These are phyloP conservation scores for Oikopleura dioica DNA, from an alignment of 23 tunicate species.

Conservation along the genomic window DNA sequence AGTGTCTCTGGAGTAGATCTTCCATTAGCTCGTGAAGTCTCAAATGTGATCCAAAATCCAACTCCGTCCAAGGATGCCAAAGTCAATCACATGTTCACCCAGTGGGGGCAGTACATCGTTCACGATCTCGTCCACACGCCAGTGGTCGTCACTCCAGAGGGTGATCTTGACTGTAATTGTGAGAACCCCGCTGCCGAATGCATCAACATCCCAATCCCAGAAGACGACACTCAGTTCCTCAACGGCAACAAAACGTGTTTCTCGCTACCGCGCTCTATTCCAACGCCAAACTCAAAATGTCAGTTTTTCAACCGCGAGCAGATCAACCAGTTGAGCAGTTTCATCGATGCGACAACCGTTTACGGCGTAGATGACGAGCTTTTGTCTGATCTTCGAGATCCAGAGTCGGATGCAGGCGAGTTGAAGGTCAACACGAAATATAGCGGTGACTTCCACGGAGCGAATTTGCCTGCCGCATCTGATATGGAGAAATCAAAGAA, in stretches of 20 bases:
- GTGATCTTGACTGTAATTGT: slow-evolving; percentile 27
- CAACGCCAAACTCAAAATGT: slow-evolving; percentile 20
- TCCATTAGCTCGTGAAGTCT: not conserved
- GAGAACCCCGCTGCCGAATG: slow-evolving; percentile 22
- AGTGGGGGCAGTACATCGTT: slow-evolving; percentile 64
- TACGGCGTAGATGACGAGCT: slow-evolving; percentile 23
- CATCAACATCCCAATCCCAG: slow-evolving; percentile 25
- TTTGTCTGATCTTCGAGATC: slow-evolving; percentile 18
- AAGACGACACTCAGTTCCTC: slow-evolving; percentile 23
- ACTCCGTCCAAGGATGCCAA: not conserved
- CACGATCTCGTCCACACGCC: slow-evolving; percentile 55
- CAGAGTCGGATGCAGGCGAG: slow-evolving; percentile 19
- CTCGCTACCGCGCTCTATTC: slow-evolving; percentile 18
- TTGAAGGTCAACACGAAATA: not conserved
- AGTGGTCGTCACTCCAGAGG: slow-evolving; percentile 14
- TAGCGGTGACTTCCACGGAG: slow-evolving; percentile 5
- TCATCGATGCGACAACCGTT: slow-evolving; percentile 33
- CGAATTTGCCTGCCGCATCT: not conserved
- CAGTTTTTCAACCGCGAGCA: slow-evolving; percentile 23
- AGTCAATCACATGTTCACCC: slow-evolving; percentile 27
- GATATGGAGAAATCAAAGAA: not conserved
- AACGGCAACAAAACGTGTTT: slow-evolving; percentile 19
- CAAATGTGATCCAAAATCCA: not conserved
- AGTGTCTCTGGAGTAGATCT: not conserved
- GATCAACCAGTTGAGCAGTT: slow-evolving; percentile 24